Percentiles rank a stretch among this genome's conserved stretches.
These are phyloP conservation scores for Plagiodera versicolora DNA, from an alignment of 2,888 invertebrate species.

Conservation along the genomic window DNA sequence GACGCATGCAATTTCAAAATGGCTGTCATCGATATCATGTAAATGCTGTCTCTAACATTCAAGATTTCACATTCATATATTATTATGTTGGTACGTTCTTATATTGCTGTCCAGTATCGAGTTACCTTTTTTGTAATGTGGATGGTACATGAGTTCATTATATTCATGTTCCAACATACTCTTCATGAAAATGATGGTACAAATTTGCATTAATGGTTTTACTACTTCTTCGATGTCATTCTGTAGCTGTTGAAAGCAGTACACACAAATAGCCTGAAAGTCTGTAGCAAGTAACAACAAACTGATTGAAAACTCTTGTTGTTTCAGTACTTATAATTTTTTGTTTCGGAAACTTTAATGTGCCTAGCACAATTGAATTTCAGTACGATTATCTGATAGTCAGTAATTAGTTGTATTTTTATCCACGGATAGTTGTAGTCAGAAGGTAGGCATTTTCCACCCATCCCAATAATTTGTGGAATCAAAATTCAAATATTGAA, in stretches of 20 bases:
- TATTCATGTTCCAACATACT: not conserved
- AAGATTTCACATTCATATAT: constrained; percentile 13
- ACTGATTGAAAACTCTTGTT: too few species aligned
- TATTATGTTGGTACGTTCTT: constrained; percentile 11
- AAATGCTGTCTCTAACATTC: constrained; percentile 13
- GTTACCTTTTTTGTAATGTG: constrained; percentile 7
- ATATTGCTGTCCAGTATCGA: not conserved
- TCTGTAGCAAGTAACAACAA: too few species aligned
- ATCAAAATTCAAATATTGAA: constrained; percentile 26
- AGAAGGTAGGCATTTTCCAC: constrained; percentile 3
- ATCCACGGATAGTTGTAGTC: too few species aligned
- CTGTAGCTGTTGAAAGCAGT: too few species aligned
- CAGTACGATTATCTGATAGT: too few species aligned
- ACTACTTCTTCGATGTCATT: too few species aligned
- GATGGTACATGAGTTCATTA: not conserved
- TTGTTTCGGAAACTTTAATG: too few species aligned
- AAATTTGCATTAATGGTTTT: not conserved
- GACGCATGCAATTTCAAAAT: constrained; percentile 13
- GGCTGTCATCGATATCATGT: constrained; percentile 11
- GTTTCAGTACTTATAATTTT: too few species aligned
- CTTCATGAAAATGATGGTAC: not conserved
- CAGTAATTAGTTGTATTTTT: too few species aligned
- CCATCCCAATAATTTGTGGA: constrained; percentile 32
- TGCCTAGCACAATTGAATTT: too few species aligned
- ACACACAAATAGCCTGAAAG: too few species aligned